phyloP scores from a whole-genome alignment of 2,113 vertebrate species.

The Eptesicus fuscus region DNA sequence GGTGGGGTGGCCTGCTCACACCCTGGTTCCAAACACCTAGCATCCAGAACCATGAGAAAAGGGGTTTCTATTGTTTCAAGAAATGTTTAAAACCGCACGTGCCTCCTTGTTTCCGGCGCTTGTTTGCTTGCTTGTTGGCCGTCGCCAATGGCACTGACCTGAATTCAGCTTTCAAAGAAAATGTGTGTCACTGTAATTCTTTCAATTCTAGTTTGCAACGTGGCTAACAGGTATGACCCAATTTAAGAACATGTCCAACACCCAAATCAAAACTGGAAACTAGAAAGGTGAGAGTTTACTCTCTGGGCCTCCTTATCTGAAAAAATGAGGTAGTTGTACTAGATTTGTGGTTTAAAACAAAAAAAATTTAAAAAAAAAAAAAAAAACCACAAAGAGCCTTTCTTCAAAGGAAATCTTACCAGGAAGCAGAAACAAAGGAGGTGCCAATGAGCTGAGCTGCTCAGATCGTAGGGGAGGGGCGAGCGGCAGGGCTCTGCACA shows the following conservation, averaged over 20 bases:
- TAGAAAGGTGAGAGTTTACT: neutral
- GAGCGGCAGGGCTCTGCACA: neutral
- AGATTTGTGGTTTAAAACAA: neutral
- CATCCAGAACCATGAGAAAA: neutral
- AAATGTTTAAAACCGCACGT: neutral
- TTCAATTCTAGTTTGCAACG: constrained; percentile 17
- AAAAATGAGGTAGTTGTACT: neutral
- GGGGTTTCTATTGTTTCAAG: neutral
- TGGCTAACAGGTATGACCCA: neutral
- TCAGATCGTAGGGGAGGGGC: neutral
- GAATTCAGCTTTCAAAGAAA: neutral
- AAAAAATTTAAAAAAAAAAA: too few species aligned
- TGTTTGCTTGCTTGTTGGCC: neutral
- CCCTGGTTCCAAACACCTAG: neutral
- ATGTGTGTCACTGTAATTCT: neutral
- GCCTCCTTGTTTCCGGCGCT: neutral
- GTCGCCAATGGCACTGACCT: neutral
- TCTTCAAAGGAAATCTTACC: constrained; percentile 11
- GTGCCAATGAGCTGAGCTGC: neutral
- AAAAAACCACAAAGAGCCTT: neutral
- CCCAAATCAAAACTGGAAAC: constrained; percentile 29
- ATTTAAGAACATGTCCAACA: neutral
- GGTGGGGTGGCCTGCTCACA: neutral
- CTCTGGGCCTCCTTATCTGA: neutral
- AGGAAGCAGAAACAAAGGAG: neutral